A percentile compares a stretch with the other conserved stretches of the same genome.
Evolutionary conservation across 2,113 vertebrate species (phyloP).

Genomic region (Ahaetulla prasina): DNA sequence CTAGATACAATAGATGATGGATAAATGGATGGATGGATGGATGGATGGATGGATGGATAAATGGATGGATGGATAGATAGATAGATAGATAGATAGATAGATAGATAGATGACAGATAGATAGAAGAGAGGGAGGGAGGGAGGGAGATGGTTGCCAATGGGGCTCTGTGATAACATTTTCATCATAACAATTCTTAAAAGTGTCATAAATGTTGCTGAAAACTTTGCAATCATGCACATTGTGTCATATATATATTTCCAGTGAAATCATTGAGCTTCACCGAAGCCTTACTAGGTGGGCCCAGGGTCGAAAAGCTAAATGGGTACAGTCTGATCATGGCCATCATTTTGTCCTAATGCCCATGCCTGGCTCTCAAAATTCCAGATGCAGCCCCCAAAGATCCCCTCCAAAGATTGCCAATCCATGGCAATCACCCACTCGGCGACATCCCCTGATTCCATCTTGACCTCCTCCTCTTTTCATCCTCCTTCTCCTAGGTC

Average conservation of each 20-base stretch:
- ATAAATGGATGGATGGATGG: too few relatives aligned
- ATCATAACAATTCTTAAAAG: slow-evolving; percentile 69
- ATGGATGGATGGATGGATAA: too few relatives aligned
- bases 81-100: fast-evolving
- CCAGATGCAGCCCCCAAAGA: not conserved
- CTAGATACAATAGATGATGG: too few relatives aligned
- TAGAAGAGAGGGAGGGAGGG: not conserved
- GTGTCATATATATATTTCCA: not conserved
- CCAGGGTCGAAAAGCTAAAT: not conserved
- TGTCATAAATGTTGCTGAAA: slow-evolving; percentile 70
- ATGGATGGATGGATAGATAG: too few relatives aligned
- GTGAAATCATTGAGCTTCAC: not conserved
- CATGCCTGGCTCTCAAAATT: not conserved
- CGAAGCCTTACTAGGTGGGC: not conserved
- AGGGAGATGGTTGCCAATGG: slow-evolving; percentile 46
- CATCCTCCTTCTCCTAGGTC: slow-evolving; percentile 72
- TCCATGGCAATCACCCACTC: not conserved
- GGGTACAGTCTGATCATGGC: not conserved
- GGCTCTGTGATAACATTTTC: slow-evolving; percentile 50
- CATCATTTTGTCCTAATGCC: not conserved
- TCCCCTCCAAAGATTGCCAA: not conserved
- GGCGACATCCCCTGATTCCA: not conserved
- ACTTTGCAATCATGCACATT: slow-evolving; percentile 70
- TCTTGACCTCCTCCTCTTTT: not conserved
- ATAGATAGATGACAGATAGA: not conserved